phyloP scores from a whole-genome alignment of 2,113 vertebrate species.

The Trichomycterus rosablanca region DNA sequence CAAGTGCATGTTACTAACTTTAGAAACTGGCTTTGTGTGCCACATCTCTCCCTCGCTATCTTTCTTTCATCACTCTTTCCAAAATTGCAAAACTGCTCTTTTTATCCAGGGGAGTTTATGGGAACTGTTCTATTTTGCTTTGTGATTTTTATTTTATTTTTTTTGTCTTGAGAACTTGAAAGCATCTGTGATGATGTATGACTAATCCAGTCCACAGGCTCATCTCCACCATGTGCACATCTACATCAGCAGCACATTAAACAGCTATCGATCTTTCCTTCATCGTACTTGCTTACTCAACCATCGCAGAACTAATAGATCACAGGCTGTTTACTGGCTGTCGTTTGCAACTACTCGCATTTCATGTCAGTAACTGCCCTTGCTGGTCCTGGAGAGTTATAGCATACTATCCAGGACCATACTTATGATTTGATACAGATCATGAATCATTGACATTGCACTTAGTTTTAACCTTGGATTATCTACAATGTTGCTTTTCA shows the following conservation, averaged over 20 bases:
- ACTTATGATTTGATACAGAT: neutral
- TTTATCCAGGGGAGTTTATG: constrained; percentile 11
- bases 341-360: neutral
- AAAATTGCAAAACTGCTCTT: neutral
- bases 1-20: constrained; percentile 61
- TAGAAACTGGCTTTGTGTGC: constrained; percentile 4
- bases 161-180: too few relatives aligned
- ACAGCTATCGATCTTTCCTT: constrained; percentile 40
- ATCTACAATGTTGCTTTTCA: neutral
- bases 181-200: neutral
- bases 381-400: neutral
- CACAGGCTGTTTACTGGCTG: constrained; percentile 28
- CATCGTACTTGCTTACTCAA: constrained; percentile 54
- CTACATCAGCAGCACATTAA: neutral
- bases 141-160: neutral
- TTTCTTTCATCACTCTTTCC: constrained; percentile 28
- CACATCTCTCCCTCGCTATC: constrained; percentile 44
- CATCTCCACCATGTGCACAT: constrained; percentile 17
- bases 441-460: neutral
- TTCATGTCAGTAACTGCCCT: constrained; percentile 12
- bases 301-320: constrained; percentile 41
- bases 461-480: neutral
- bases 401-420: too few relatives aligned
- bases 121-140: constrained; percentile 2
- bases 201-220: constrained; percentile 20